Evolutionary conservation across 2,888 invertebrate species (phyloP).

Genomic region (Amiota mariae): DNA sequence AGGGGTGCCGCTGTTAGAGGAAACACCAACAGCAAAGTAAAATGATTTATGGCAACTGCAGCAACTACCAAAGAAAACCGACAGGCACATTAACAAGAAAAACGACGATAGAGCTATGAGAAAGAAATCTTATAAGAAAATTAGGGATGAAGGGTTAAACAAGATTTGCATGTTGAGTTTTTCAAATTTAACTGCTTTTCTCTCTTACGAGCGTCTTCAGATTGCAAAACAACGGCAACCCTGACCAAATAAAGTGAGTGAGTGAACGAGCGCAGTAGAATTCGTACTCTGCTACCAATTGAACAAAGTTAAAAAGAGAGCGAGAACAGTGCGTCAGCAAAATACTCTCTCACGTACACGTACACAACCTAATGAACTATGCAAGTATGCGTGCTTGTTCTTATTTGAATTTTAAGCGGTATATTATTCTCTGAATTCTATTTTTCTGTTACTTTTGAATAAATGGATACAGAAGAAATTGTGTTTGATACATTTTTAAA

Average conservation of each 20-base stretch:
- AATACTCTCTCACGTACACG: no score
- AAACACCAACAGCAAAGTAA: neutral
- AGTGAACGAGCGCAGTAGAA: neutral
- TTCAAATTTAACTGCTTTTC: neutral
- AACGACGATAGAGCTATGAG: slow-evolving; percentile 31
- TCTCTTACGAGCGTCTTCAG: neutral
- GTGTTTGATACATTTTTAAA: no score
- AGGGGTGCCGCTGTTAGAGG: no score
- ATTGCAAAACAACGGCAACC: neutral
- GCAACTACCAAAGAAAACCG: slow-evolving; percentile 12
- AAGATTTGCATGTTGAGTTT: neutral
- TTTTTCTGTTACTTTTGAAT: no score
- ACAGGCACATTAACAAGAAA: slow-evolving; percentile 24
- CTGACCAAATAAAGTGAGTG: neutral
- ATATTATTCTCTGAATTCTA: no score
- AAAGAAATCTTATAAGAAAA: neutral
- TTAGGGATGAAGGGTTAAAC: neutral
- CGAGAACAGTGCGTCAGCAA: no score
- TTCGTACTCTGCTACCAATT: no score
- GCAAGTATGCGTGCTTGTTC: no score
- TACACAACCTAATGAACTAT: no score
- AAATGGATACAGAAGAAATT: slow-evolving; percentile 29
- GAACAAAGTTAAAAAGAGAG: no score
- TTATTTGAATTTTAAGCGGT: no score
- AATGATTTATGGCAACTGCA: slow-evolving; percentile 54